Evolutionary conservation across 2,888 invertebrate genomes (phyloP).

Genomic region (Pseudococcus viburni): DNA sequence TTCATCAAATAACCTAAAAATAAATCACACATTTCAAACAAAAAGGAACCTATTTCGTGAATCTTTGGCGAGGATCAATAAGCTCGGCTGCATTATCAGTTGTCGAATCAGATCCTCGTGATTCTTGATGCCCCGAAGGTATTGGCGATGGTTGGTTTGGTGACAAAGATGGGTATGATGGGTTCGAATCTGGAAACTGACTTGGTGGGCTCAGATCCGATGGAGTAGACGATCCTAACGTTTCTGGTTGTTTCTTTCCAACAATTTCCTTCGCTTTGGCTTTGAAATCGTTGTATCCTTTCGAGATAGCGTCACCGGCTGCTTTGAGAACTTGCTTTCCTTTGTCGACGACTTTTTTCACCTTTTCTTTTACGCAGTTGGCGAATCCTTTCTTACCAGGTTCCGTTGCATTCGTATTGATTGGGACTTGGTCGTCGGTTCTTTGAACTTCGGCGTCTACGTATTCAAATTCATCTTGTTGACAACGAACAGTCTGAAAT

Average conservation of each 20-base stretch:
- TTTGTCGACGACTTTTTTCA: not conserved
- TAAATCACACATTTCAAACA: not conserved
- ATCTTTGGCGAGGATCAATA: not conserved
- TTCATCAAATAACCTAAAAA: too few relatives aligned
- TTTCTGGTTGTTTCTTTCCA: not conserved
- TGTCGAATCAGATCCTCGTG: not conserved
- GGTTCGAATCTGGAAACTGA: too few relatives aligned
- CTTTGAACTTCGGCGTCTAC: not conserved
- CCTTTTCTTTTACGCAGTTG: not conserved
- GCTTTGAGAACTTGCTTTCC: not conserved
- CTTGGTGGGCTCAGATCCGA: not conserved
- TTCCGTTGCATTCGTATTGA: not conserved
- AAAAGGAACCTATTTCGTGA: not conserved
- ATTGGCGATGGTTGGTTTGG: not conserved
- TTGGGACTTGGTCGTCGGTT: not conserved
- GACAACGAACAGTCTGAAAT: slow-evolving; percentile 6
- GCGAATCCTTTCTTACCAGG: not conserved
- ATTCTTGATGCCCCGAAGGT: not conserved
- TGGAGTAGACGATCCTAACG: not conserved
- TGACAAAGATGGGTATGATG: not conserved
- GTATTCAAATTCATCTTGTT: not conserved
- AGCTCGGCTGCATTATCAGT: not conserved
- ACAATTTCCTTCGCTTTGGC: not conserved
- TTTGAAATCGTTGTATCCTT: not conserved
- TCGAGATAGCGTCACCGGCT: not conserved